Percentiles rank a stretch among this genome's conserved stretches.
These are phyloP conservation scores for Acridotheres tristis DNA, from an alignment of 2,797 vertebrate species.

Conservation along the genomic window DNA sequence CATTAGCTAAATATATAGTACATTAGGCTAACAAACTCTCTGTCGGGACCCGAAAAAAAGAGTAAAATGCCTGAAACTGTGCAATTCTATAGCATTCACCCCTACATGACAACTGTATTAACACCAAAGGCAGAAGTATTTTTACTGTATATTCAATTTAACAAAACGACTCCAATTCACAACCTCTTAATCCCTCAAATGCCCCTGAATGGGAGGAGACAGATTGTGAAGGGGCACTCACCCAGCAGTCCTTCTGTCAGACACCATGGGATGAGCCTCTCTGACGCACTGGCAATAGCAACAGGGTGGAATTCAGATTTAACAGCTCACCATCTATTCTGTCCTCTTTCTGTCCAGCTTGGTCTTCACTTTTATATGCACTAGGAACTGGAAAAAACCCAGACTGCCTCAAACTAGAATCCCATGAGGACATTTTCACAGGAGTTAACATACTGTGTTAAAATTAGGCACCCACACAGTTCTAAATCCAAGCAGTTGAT, in stretches of 20 bases:
- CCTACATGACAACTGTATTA: not conserved
- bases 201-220: not conserved
- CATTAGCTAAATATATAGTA: not conserved
- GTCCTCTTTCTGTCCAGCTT: not conserved
- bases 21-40: not conserved
- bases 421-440: slow-evolving; percentile 13
- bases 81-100: not conserved
- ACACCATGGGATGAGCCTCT: not conserved
- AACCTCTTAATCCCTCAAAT: not conserved
- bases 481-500: slow-evolving; percentile 52
- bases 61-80: not conserved
- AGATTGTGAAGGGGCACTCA: not conserved
- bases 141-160: not conserved
- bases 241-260: not conserved
- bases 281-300: not conserved
- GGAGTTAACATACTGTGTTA: slow-evolving; percentile 27
- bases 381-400: not conserved
- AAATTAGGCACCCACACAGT: slow-evolving; percentile 45
- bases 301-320: not conserved
- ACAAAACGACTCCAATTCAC: not conserved
- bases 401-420: slow-evolving; percentile 2
- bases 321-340: not conserved
- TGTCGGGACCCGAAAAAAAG: not conserved
- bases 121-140: not conserved
- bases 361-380: not conserved